Base-by-base conservation (phyloP, 2,113 vertebrate genomes). In the Cololabis saira region DNA sequence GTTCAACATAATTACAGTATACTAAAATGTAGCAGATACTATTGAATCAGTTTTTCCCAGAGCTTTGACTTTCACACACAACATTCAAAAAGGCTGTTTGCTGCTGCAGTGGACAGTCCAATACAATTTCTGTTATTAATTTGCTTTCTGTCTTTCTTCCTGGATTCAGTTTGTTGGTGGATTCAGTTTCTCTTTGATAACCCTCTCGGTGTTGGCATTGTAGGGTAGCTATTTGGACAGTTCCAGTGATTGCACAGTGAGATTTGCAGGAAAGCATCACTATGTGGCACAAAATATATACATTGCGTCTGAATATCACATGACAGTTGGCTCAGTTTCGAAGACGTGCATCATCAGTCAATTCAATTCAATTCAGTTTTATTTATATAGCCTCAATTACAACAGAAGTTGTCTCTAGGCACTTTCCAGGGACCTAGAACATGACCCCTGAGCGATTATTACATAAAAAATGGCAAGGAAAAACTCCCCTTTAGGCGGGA, bases 201-300 rank as follows among this genome's bases (percentile, higher is more conserved):
- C 10, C 52, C 40, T 64, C 27, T 59, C 60, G 63, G 50, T 85
- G 64, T 70, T 52, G 21, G 14, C 48, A 27, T 22, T 61, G 33
- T 52, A 2, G 5, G 82, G 42, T 22, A 56, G 45, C 61, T 72
- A 0, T 74, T 82, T 63, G 54, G 47, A 37, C 71, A 56, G 27
- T 2, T 60, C 55, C 42, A 19, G 47, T 57, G 47, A 73, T 80
- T 72, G 78, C 51, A 74, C 76, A 74, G 57, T 72, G 56, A 67
- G 78, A 55, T 51, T 63, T 57, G 68, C 49, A 69, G 61, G 42
- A 64, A 61, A 57, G 65, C 65, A 76, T 18, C 43, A 19, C 43
- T 60, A 44, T 57, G 6, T 37, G 33, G 6, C 33, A 37, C 33
- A 37, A 11, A 27, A 27, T 27, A 27, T 27, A 27, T 27, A 27